phyloP scores from a whole-genome alignment of 2,797 vertebrate species.

The Rhinophrynus dorsalis region DNA sequence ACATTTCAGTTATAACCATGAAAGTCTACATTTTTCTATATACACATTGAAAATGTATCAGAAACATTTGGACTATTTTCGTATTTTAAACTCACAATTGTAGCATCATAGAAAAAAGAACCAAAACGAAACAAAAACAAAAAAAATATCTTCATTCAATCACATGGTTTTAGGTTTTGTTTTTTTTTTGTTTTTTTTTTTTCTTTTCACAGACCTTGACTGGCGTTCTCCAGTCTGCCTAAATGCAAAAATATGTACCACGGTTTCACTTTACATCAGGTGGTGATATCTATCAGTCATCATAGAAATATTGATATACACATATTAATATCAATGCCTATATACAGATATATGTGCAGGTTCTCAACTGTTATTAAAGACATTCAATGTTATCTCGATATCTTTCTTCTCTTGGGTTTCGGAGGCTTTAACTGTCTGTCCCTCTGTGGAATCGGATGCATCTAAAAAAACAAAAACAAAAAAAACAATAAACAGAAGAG shows the following conservation, averaged over 20 bases:
- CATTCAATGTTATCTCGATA: constrained; percentile 99
- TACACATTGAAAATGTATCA: constrained; percentile 98
- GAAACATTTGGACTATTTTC: constrained; percentile 95
- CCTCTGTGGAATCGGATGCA: constrained; percentile 87
- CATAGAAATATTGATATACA: constrained; percentile 59
- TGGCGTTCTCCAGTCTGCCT: constrained; percentile 71
- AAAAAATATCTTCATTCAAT: constrained; percentile 69
- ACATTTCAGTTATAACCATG: constrained; percentile 94
- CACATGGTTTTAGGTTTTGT: constrained; percentile 87
- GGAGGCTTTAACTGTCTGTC: constrained; percentile 94
- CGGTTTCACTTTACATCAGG: constrained; percentile 80
- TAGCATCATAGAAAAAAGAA: constrained; percentile 90
- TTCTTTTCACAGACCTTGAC: constrained; percentile 74
- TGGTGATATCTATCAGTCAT: constrained; percentile 65
- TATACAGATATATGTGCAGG: constrained; percentile 67
- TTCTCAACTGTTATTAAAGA: constrained; percentile 63
- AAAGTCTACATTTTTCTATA: constrained; percentile 96
- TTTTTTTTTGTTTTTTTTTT: no score
- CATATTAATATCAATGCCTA: constrained; percentile 60
- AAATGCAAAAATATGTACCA: constrained; percentile 72
- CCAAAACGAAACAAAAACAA: no score
- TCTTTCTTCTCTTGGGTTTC: constrained; percentile 98
- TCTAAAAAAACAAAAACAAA: no score
- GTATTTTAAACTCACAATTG: constrained; percentile 74
- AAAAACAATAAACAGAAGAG: background rate